Evolutionary conservation across 2,888 invertebrate species (phyloP), one percentile per base, ranked within the genome.

Genomic region (Mesodorylaimus sp.): DNA sequence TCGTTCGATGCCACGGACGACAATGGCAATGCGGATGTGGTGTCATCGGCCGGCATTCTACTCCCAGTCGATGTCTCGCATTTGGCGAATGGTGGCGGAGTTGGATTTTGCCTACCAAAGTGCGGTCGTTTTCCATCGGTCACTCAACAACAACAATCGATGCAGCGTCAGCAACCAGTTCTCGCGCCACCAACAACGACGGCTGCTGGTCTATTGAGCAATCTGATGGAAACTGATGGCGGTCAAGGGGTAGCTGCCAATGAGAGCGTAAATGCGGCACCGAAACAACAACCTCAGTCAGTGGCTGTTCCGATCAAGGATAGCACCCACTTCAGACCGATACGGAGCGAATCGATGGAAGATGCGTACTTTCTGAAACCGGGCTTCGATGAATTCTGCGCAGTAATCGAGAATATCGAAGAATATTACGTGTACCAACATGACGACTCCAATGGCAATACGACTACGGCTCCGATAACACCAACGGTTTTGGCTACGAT

Each of bases 321-420:
- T 3, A 16, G 21, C 10, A 47, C 47, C 24, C 47, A 47, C 25
- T 47, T 47, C 36, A 26, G 36, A 26, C 47, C 47, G 3, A 47
- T 47, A n/a, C 36, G 38, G n/a, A n/a, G 38, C 3, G 47, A 47
- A 25, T 32, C 32, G 5, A 47, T 47, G 47, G 47, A 47, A 21
- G 47, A 47, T 26, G 47, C 47, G 2, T 47, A 37, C 19, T 37
- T 21, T 37, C 38, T 24, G 10, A 36, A 38, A n/a, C 47, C 47
- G 21, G 37, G 38, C 23, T 47, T 47, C 24, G 47, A 47, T 26
- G 47, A 47, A n/a, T 7, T 3, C 7, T 32, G 7, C 10, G 32
- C 10, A 32, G 7, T 16, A 32, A 7, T 32, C 10, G 13, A 5
- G 7, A 3, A n/a, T 13, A 19, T 16, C 26, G 44, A 24, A 5